Percentiles rank a stretch among this genome's conserved stretches.
Conservation (phyloP, 1,140 invertebrate genomes). For the Pemphigus obesinymphae region DNA sequence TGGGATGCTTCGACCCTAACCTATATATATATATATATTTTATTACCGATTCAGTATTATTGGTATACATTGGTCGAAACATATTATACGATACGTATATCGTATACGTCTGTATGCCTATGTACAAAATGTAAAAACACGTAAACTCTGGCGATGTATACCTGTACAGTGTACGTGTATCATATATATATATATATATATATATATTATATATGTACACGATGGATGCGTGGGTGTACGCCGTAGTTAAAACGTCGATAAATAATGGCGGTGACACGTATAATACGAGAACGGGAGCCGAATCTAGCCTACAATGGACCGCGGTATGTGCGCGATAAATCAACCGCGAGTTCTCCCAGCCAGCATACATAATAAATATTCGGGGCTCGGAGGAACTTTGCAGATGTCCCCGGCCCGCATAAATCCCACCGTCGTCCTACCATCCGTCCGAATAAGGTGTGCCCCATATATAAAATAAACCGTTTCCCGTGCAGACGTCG, state of each 20-base stretch:
- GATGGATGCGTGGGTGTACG: background rate
- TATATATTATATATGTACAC: no score
- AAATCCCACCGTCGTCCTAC: slow-evolving; percentile 22
- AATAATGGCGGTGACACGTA: slow-evolving; percentile 2
- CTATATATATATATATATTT: no score
- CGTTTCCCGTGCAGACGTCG: slow-evolving; percentile 1
- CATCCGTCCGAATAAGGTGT: slow-evolving; percentile 28
- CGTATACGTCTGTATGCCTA: no score
- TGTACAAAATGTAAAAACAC: no score
- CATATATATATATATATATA: no score
- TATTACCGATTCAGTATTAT: no score
- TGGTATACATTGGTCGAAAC: no score
- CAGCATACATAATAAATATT: slow-evolving; percentile 27
- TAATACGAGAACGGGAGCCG: slow-evolving; percentile 6
- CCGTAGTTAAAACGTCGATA: slow-evolving; percentile 28
- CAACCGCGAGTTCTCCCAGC: slow-evolving; percentile 29
- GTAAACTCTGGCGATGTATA: no score
- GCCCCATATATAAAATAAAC: slow-evolving; percentile 30
- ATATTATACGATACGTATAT: no score
- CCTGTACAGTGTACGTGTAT: no score
- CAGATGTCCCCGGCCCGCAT: slow-evolving; percentile 32
- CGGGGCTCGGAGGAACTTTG: slow-evolving; percentile 15
- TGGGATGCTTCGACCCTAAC: no score
- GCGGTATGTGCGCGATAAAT: slow-evolving; percentile 13
- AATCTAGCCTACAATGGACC: slow-evolving; percentile 14